Percentiles rank a stretch among this genome's conserved stretches.
Evolutionary conservation across 2,797 vertebrate species (phyloP).

Genomic region (Hemibagrus guttatus): DNA sequence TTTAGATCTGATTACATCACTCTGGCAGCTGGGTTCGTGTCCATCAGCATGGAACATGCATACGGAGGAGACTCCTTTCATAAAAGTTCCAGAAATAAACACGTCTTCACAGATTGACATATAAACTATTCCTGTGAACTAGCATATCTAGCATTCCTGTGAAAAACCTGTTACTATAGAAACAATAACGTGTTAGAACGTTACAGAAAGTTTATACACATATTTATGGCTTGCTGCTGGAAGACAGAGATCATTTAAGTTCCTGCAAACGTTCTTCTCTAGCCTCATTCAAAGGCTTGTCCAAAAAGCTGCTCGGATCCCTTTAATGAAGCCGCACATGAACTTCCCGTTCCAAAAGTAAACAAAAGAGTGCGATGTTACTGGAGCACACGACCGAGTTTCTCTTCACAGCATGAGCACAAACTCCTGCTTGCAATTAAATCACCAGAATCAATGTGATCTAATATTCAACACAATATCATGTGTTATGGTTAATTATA

Average conservation of each 20-base stretch:
- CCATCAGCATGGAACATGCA: too few relatives aligned
- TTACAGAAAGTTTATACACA: too few relatives aligned
- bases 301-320: background rate
- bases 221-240: too few relatives aligned
- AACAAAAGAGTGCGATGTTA: background rate
- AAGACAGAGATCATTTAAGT: too few relatives aligned
- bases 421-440: background rate
- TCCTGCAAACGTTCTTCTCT: too few relatives aligned
- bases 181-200: too few relatives aligned
- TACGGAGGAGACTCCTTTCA: background rate
- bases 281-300: too few relatives aligned
- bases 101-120: background rate
- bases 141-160: too few relatives aligned
- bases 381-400: background rate
- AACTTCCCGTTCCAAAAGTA: background rate
- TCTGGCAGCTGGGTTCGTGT: too few relatives aligned
- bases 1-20: too few relatives aligned
- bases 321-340: background rate
- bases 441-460: background rate
- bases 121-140: too few relatives aligned
- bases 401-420: background rate
- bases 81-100: background rate
- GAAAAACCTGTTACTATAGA: too few relatives aligned
- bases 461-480: background rate
- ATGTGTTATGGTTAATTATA: background rate